Base-by-base conservation (phyloP, 23 tunicate genomes). In the Diplosoma virens region DNA sequence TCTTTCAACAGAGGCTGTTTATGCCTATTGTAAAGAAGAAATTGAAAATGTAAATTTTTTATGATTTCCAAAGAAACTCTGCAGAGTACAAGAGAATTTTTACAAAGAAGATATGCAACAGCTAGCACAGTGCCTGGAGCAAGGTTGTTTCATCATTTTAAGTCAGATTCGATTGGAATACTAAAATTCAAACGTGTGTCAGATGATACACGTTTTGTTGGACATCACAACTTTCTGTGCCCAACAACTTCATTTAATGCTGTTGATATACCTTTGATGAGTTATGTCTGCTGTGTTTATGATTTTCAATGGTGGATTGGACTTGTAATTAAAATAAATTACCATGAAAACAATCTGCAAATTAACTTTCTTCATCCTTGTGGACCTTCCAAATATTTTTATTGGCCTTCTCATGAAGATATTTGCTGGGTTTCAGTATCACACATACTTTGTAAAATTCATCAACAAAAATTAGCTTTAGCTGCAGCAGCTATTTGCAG, bases 381-480 rank as follows among this genome's bases (percentile, higher is more conserved):
- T 67, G 74, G 74, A 35, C 74, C 74, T 34, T 35, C 74, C 14
- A 9, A 35, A 34, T 63, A 63, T 36, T 34, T 67, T 67, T 67
- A 67, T 67, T 35, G 74, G 74, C 74, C 52, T 67, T 67, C 74
- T 34, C 52, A 25, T 67, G 52, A 67, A 67, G 74, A 67, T 36
- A 67, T 34, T 2, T 67, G 50, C 52, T 67, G 74, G 74, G 74
- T 67, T 37, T 29, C 74, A 2, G 2, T 36, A 35, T 36, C 74
- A 35, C 74, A 67, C 28, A 37, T 67, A 2, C 74, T 67, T 6
- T 67, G 74, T 21, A 67, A 67, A 67, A 36, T 67, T 67, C 52
- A 36, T 36, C 74, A 67, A 35, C 74, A 5, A 36, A 36, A 67
- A 67, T 36, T 67, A 52, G 52, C 50, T 67, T 34, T 26, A 17